phyloP scores from a whole-genome alignment of 2,888 invertebrate genomes.

The Quadroppia sp. region DNA sequence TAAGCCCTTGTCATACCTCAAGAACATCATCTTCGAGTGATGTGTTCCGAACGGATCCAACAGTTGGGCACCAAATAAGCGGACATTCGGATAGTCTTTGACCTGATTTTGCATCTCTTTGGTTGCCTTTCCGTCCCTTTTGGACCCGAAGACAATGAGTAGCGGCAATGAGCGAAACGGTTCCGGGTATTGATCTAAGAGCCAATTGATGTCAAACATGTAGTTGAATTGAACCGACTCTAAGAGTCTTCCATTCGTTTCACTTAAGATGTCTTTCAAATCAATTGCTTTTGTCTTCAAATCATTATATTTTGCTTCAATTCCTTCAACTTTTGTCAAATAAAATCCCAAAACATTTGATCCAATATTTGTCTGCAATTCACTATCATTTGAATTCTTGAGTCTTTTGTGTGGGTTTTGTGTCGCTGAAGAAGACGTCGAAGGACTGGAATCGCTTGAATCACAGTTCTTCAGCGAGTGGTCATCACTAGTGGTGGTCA shows the following conservation, averaged over 20 bases:
- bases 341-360: slow-evolving; percentile 48
- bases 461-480: background rate
- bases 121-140: slow-evolving; percentile 57
- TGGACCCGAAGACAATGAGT: slow-evolving; percentile 72
- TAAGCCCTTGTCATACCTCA: slow-evolving; percentile 71
- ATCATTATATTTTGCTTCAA: slow-evolving; percentile 50
- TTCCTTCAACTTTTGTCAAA: slow-evolving; percentile 52
- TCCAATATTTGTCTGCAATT: background rate
- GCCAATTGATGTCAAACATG: slow-evolving; percentile 85
- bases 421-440: background rate
- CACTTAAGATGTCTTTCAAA: slow-evolving; percentile 53
- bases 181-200: slow-evolving; percentile 74
- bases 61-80: slow-evolving; percentile 65
- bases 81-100: slow-evolving; percentile 60
- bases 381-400: background rate
- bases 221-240: slow-evolving; percentile 67
- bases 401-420: background rate
- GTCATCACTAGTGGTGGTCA: slow-evolving; percentile 52
- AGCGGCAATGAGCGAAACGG: slow-evolving; percentile 64
- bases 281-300: slow-evolving; percentile 48
- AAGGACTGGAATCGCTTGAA: background rate
- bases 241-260: slow-evolving; percentile 52
- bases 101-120: slow-evolving; percentile 48
- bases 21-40: slow-evolving; percentile 83
- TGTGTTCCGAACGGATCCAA: slow-evolving; percentile 77